A percentile compares a stretch with the other conserved stretches of the same genome.
Evolutionary conservation across 2,797 vertebrate genomes (phyloP).

Genomic region (Liasis olivaceus): DNA sequence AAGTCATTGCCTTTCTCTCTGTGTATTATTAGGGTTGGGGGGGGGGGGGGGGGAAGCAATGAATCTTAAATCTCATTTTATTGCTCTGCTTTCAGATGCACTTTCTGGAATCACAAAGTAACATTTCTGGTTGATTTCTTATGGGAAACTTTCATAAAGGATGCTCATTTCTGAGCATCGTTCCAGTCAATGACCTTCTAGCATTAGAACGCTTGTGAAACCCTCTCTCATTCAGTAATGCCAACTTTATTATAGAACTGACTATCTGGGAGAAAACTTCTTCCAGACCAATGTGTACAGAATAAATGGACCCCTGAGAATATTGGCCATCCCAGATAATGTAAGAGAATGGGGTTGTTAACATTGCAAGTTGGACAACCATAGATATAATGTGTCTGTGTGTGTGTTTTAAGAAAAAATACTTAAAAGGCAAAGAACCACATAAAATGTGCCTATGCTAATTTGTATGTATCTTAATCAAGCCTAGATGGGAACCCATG

Average conservation of each 20-base stretch:
- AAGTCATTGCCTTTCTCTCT: too few relatives aligned
- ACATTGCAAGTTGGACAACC: not conserved
- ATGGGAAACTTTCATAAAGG: not conserved
- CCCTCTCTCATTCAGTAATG: not conserved
- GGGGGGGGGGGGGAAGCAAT: too few relatives aligned
- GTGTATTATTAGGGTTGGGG: too few relatives aligned
- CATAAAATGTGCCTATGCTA: not conserved
- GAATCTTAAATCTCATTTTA: slow-evolving; percentile 2
- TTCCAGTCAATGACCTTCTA: not conserved
- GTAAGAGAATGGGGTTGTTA: not conserved
- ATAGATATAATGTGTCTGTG: not conserved
- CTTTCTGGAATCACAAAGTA: slow-evolving; percentile 1
- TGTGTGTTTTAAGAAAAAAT: not conserved
- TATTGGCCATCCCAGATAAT: not conserved
- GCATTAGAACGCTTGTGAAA: not conserved
- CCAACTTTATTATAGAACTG: not conserved
- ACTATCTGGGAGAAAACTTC: not conserved
- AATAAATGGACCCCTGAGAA: not conserved
- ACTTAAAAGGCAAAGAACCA: not conserved
- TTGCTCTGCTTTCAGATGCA: not conserved
- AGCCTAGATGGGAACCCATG: not conserved
- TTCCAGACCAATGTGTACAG: not conserved
- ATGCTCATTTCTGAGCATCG: not conserved
- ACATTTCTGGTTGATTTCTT: not conserved
- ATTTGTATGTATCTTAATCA: not conserved